Percentiles rank a stretch among this genome's conserved stretches.
Evolutionary conservation across 1,140 invertebrate genomes (phyloP).

Genomic region (Coelopa frigida): DNA sequence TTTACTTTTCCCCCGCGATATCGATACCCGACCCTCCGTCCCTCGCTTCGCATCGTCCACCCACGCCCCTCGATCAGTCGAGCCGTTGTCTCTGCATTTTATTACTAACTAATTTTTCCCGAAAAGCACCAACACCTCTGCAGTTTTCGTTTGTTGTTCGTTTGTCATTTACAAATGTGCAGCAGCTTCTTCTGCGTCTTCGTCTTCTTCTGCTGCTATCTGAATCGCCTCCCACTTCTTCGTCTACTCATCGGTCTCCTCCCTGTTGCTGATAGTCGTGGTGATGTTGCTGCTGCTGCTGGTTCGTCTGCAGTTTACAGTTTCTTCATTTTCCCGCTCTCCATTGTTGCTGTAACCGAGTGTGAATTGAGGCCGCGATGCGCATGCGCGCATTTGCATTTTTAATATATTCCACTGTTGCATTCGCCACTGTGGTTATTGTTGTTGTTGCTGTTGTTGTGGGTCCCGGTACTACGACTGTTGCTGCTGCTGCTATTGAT

Average conservation of each 20-base stretch:
- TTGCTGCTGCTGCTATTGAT: slow-evolving; percentile 10
- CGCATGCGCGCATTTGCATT: slow-evolving; percentile 34
- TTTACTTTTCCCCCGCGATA: no score
- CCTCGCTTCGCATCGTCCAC: no score
- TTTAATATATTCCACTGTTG: slow-evolving; percentile 19
- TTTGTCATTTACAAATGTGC: background rate
- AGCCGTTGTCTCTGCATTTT: no score
- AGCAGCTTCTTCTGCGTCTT: background rate
- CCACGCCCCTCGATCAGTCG: no score
- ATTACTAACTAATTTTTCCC: no score
- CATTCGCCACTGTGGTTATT: background rate
- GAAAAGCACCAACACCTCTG: slow-evolving; percentile 8
- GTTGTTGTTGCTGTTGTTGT: slow-evolving; percentile 5
- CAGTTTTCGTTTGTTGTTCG: background rate
- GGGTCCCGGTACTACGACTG: background rate
- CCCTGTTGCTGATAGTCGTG: no score
- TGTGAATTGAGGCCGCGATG: slow-evolving; percentile 37
- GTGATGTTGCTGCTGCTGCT: no score
- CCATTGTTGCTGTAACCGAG: slow-evolving; percentile 20
- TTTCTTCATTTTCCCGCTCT: slow-evolving; percentile 18
- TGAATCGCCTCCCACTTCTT: no score
- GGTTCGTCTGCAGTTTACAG: no score
- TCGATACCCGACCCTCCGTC: no score
- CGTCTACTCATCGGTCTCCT: no score
- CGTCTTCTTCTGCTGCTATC: no score